Base-by-base conservation (phyloP, 2,797 vertebrate genomes). In the Cirrhinus mrigala region DNA sequence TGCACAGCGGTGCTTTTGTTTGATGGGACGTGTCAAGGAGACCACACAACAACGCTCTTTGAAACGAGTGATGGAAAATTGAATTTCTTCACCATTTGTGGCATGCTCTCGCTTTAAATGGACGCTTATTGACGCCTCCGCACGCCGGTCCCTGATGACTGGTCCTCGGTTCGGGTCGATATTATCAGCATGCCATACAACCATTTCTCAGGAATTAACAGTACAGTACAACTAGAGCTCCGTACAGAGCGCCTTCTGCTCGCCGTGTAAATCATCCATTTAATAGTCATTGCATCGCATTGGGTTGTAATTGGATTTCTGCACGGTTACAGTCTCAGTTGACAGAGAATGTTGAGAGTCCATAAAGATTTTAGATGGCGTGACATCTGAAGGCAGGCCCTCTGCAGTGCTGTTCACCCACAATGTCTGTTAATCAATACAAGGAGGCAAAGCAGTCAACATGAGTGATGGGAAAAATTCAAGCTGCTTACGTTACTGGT, bases 51-150 rank as follows among this genome's bases (percentile, higher is more conserved):
- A 90, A 91, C 91, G 93, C 91, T 91, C 88, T 93, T 93, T 93
- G 90, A 91, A 93, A 92, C 88, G 91, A 94, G 90, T 91, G 90
- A 93, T 89, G 91, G 92, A 89, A 93, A 94, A 95, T 94, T 94
- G 91, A 94, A 94, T 95, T 93, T 91, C 90, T 92, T 89, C 87
- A 88, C 90, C 84, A 85, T 93, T 92, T 90, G 89, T 83, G 82
- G 90, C 91, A 89, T 89, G 91, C 76, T 82, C 81, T 87, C 85
- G 91, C 79, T 83, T 79, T 90, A 91, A 94, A 94, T 91, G 83
- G 90, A 92, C 81, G 89, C 88, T 90, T 94, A 94, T 94, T 90
- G 94, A 92, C 88, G 88, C 78, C 80, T 66, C 40, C 29, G 44
- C 84, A 68, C 88, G 24, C 82, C 56, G 83, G 88, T 78, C 89